Evolutionary conservation across 2,797 vertebrate species (phyloP), one percentile per base, ranked within the genome.

Genomic region (Poeciliopsis presidionis): DNA sequence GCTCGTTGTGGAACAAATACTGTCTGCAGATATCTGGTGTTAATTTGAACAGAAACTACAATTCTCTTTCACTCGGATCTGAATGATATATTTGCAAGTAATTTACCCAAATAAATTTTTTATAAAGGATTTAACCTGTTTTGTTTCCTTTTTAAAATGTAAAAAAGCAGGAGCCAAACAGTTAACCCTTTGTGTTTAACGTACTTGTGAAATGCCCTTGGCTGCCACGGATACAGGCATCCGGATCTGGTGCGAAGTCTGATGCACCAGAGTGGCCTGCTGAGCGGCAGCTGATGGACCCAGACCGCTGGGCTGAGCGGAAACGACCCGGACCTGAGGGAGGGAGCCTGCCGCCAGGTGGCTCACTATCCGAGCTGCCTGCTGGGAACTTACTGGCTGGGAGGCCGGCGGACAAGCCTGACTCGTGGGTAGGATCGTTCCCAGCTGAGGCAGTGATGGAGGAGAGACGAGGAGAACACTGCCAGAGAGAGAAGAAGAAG

Each of bases 381-480:
- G 93, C 85, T 97, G 97, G 0, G 96, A 90, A 0, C 91, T 92
- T 0, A 96, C 87, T 0, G 96, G 91, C 0, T 96, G 96, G 3
- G 96, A 89, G 30, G 86, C 73, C 61, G 96, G 94, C 1, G 92
- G 84, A 1, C 86, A 93, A 2, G 93, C 93, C 86, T 97, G 96
- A 72, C 95, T 89, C 43, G 94, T 91, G 81, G 97, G 97, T 14
- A 99, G 94, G 90, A 99, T 91, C 0, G 97, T 95, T 80, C 98
- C 97, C 16, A 99, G 96, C 92, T 99, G 98, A 0, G 98, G 97
- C 95, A 99, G 95, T 9, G 97, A 93, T 0, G 98, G 97, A 59
- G 98, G 97, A 1, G 98, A 97, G 9, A 99, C 96, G 76, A 99
- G 93, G 39, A 99, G 97, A 85, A 99, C 97, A 1, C 98, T 99